Base-by-base conservation (phyloP, 1,140 invertebrate genomes). In the Drosophila sechellia region DNA sequence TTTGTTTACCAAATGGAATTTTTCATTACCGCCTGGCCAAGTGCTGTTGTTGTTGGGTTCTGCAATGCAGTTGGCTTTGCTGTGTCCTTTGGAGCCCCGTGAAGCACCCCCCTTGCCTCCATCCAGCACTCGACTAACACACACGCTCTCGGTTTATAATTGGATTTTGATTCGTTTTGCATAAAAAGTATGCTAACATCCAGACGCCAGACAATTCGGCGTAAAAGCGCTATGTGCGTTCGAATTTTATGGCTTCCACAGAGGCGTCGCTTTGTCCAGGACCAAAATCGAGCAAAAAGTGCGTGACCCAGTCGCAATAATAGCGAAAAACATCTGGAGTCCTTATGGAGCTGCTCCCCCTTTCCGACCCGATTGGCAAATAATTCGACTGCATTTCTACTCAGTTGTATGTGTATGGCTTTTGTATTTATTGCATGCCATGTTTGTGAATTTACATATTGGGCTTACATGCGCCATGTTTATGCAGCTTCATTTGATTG, bases 121-220 rank as follows among this genome's bases (percentile, higher is more conserved):
- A 31, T 27, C 52, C 49, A 40, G 49, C 59, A 40, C 63, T 27
- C 25, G 35, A 1, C 4, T n/a, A 35, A 48, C 40, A 66, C 61
- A 57, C 52, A 69, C 45, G 73, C 64, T 55, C 60, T 69, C 25
- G 73, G 56, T 53, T 77, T 61, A 77, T 77, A 77, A 77, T 77
- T 77, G 74, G 73, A 77, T 77, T 77, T 69, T 77, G 64, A 77
- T 77, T 77, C 74, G 74, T 61, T 77, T 77, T 77, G 73, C 74
- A 77, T 77, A 77, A 61, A 77, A 77, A 77, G 64, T 77, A 57
- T 46, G 63, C 49, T 61, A 40, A 54, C 58, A 70, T 3, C 68
- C 68, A 71, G 68, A 70, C 68, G 65, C 66, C 61, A 77, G 52
- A 76, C 72, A 76, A 64, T 75, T 53, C 40, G 22, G 12, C 35